Conservation (phyloP, 30 jellyfish, hydroid and myxozoan species). For the Cassiopea xamachana region DNA sequence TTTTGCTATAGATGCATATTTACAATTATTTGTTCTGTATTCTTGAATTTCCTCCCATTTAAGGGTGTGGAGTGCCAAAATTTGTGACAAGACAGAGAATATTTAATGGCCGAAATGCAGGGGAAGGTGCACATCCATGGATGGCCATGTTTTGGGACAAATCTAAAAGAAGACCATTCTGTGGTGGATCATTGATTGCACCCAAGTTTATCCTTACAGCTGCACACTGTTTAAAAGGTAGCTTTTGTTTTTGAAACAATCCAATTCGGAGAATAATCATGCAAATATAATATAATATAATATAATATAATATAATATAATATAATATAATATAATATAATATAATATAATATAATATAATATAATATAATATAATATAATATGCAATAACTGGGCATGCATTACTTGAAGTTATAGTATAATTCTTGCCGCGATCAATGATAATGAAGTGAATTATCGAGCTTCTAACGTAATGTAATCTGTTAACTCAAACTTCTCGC, state of each 20-base stretch:
- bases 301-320: no score
- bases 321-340: no score
- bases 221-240: slow-evolving; percentile 80
- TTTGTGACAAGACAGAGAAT: slow-evolving; percentile 71
- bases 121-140: slow-evolving; percentile 89
- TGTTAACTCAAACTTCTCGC: no score
- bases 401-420: no score
- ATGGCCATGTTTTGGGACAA: slow-evolving; percentile 80
- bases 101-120: slow-evolving; percentile 74
- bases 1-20: not conserved
- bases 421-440: no score
- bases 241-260: not conserved
- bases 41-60: not conserved
- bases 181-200: slow-evolving; percentile 75
- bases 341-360: no score
- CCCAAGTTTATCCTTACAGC: slow-evolving; percentile 76
- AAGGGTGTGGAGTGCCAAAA: slow-evolving; percentile 80
- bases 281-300: no score
- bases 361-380: no score
- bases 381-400: no score
- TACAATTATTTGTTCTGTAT: not conserved
- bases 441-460: no score
- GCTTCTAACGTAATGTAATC: no score
- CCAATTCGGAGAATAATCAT: not conserved
- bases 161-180: slow-evolving; percentile 29